These are phyloP conservation scores for Crepidodera aurea DNA, from an alignment of 2,888 invertebrate genomes.

Conservation along the genomic window DNA sequence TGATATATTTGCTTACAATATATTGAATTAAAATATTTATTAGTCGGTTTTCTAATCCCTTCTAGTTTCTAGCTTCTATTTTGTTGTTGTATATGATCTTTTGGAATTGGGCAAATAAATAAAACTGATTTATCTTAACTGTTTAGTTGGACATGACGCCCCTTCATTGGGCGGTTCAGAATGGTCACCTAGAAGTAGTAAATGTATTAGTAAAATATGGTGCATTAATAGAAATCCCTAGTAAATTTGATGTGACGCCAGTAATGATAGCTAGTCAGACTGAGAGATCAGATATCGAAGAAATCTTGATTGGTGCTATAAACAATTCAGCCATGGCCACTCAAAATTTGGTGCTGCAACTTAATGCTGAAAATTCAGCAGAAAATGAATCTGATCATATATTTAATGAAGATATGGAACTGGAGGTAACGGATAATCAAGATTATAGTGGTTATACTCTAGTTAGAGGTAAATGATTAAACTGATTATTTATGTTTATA, in stretches of 20 bases:
- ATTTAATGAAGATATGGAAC: conserved; percentile 33
- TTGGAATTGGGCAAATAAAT: too few relatives aligned
- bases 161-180: conserved; percentile 92
- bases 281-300: conserved; percentile 68
- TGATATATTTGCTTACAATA: too few relatives aligned
- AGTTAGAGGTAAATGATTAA: conserved; percentile 11
- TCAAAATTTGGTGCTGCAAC: conserved; percentile 49
- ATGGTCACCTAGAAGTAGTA: conserved; percentile 76
- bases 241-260: conserved; percentile 79
- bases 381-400: conserved; percentile 42
- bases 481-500: background rate
- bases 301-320: conserved; percentile 63
- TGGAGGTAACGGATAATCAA: conserved; percentile 33
- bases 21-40: too few relatives aligned
- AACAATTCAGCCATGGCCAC: conserved; percentile 49
- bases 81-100: too few relatives aligned
- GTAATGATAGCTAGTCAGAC: conserved; percentile 73
- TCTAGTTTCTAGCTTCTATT: too few relatives aligned
- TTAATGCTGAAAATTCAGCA: conserved; percentile 36
- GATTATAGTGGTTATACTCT: conserved; percentile 12
- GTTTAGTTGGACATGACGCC: conserved; percentile 86
- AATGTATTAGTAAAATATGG: conserved; percentile 75
- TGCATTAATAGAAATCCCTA: conserved; percentile 72
- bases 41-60: too few relatives aligned
- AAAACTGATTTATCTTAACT: too few relatives aligned